These are phyloP conservation scores for Theonella swinhoei DNA, from an alignment of 37 sponge, comb jelly and placozoan genomes.

Conservation along the genomic window DNA sequence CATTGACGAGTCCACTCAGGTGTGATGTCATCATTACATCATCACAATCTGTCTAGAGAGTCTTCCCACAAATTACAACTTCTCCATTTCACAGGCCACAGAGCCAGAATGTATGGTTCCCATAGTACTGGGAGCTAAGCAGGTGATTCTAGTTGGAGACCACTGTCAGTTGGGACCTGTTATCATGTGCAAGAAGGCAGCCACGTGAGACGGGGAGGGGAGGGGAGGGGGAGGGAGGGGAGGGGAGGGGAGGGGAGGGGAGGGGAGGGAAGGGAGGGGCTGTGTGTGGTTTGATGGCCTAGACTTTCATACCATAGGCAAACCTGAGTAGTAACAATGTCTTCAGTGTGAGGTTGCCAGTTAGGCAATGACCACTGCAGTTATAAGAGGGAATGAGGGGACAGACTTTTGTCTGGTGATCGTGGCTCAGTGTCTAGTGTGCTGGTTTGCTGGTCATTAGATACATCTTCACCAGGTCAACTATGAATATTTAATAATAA, in stretches of 20 bases:
- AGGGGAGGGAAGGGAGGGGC: not conserved
- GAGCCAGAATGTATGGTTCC: constrained; percentile 99
- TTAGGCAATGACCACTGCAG: no score
- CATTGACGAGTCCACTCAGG: constrained; percentile 96
- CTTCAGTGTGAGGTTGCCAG: no score
- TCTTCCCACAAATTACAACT: no score
- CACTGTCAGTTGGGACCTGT: constrained; percentile 99
- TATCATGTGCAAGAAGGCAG: constrained; percentile 99
- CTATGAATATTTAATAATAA: no score
- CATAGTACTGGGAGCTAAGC: constrained; percentile 93
- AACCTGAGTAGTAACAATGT: no score
- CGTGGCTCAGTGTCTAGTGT: no score
- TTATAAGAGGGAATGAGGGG: no score
- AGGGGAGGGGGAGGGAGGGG: not conserved
- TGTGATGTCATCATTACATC: constrained; percentile 6
- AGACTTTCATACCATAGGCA: no score
- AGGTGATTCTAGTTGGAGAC: constrained; percentile 95
- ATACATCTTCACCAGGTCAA: no score
- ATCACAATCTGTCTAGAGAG: no score
- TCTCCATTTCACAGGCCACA: constrained; percentile 81
- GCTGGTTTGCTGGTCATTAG: no score
- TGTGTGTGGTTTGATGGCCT: not conserved
- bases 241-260: not conserved
- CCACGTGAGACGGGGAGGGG: constrained; percentile 53
- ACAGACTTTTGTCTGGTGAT: no score